Base-by-base conservation (phyloP, 2,113 vertebrate genomes). In the Zapornia atra region DNA sequence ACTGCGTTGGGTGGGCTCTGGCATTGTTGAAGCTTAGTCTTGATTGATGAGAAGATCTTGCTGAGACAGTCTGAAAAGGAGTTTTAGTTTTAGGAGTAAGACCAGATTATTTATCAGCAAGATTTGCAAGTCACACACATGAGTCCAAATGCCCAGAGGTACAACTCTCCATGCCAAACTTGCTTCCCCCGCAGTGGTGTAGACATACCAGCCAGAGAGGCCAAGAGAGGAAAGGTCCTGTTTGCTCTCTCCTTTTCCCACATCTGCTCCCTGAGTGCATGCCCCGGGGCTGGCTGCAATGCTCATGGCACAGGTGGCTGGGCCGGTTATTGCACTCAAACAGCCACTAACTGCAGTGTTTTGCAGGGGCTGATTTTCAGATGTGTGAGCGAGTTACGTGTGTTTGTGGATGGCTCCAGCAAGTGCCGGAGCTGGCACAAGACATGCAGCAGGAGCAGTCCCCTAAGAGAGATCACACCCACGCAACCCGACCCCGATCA, bases 221-320 rank as follows among this genome's bases (percentile, higher is more conserved):
- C 38, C 69, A 68, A 63, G 56, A 44, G 38, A 91, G 72, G 15
- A 29, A 91, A 89, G 91, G 94, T 95, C 53, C 51, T 92, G 86
- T 96, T 96, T 95, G 81, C 56, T 86, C 61, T 79, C 73, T 76
- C 48, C 34, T 91, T 91, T 92, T 96, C 89, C 83, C 93, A 82
- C 0, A 0, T 79, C 57, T 87, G 53, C 38, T 95, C 56, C 83
- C 34, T 0, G 1, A 5, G 7, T 34, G 60, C 28, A 7, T 29
- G 71, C 18, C 40, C 21, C 1, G 2, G 76, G 56, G 40, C 33
- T 83, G 86, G 48, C 88, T 88, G 40, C 72, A 73, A 0, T 19
- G 50, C 26, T 73, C 4, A 1, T 19, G 46, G 56, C 60, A 75
- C 60, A 0, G 4, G 34, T 72, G 5, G 1, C 69, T 48, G 48